A percentile compares a stretch with the other conserved stretches of the same genome.
Evolutionary conservation across 2,797 vertebrate species (phyloP).

Genomic region (Anisognathus igniventris): DNA sequence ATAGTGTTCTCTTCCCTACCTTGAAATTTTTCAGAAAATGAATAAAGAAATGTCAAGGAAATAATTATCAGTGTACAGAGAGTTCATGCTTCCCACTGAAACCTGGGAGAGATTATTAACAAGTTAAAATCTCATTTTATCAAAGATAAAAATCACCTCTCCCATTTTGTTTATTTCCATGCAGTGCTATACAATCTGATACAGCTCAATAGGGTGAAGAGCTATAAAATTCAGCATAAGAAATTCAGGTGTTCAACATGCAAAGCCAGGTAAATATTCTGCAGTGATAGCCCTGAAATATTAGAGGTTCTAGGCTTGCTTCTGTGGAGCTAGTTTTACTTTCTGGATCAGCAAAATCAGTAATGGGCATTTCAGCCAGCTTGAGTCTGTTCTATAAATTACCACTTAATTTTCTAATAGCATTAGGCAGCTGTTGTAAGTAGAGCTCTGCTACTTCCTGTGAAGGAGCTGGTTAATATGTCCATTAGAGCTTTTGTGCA

Average conservation of each 20-base stretch:
- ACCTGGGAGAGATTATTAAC: neutral
- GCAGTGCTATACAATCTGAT: neutral
- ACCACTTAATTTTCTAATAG: constrained; percentile 35
- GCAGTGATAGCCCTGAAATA: neutral
- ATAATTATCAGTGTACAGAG: neutral
- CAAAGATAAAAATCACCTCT: neutral
- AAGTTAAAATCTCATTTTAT: neutral
- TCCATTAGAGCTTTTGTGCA: neutral
- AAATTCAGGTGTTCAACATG: neutral
- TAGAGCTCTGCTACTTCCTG: neutral
- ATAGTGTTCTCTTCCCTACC: neutral
- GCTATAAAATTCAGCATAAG: rapidly evolving
- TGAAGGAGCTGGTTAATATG: neutral
- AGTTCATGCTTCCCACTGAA: neutral
- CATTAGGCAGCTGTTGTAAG: constrained; percentile 1
- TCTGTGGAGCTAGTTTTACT: neutral
- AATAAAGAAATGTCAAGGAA: neutral
- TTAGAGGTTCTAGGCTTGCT: neutral
- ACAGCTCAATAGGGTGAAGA: neutral
- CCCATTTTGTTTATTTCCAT: neutral
- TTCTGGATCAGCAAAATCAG: neutral
- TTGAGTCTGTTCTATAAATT: constrained; percentile 16
- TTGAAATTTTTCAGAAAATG: neutral
- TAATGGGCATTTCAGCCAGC: neutral
- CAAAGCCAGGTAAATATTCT: neutral